Conservation (phyloP, 2,113 vertebrate species). For the Tragelaphus imberbis region DNA sequence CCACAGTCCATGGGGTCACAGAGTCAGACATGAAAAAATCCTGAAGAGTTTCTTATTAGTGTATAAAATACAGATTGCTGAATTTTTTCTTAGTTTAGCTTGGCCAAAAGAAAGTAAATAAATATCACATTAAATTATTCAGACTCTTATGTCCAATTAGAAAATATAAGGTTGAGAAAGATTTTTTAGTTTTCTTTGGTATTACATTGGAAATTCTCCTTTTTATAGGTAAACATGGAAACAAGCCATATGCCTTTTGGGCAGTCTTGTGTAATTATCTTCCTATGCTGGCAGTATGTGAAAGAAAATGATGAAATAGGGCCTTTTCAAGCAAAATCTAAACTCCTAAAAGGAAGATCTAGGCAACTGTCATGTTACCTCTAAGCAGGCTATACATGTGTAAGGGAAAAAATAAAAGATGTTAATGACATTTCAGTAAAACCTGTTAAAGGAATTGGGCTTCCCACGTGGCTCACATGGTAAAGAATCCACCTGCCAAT, state of each 20-base stretch:
- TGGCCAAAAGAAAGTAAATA: not conserved
- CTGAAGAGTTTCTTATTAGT: not conserved
- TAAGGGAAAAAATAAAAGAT: not conserved
- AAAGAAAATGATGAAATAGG: not conserved
- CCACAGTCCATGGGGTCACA: not conserved
- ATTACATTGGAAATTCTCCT: not conserved
- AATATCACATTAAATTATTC: not conserved
- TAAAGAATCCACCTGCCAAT: not conserved
- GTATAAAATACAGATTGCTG: not conserved
- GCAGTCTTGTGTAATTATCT: not conserved
- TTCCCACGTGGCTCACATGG: not conserved
- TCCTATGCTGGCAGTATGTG: not conserved
- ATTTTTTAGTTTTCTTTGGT: not conserved
- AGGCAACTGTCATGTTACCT: not conserved
- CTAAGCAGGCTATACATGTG: not conserved
- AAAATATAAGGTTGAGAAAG: not conserved
- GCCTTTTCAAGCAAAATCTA: conserved; percentile 22
- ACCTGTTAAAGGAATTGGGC: not conserved
- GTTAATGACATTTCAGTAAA: not conserved
- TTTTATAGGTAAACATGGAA: not conserved
- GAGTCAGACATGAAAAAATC: not conserved
- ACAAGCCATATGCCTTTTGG: not conserved
- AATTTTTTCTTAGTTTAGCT: conserved; percentile 22
- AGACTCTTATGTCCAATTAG: not conserved
- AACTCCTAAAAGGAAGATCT: not conserved